These are phyloP conservation scores for Lacanobia wlatinum DNA, from an alignment of 2,888 invertebrate species.

Conservation along the genomic window DNA sequence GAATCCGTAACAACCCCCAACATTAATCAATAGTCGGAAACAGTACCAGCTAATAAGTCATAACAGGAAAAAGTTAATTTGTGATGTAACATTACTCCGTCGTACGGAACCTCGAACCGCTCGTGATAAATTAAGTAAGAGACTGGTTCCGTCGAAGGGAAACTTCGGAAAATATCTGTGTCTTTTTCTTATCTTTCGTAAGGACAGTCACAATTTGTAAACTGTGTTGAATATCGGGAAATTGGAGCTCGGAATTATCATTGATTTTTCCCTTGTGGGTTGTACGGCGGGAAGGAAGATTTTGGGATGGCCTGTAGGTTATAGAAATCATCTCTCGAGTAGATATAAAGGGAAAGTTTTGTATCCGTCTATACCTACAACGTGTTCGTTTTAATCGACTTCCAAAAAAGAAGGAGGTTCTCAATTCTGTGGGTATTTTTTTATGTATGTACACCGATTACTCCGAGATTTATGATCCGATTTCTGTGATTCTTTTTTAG, in stretches of 20 bases:
- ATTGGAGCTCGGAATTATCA: conserved; percentile 32
- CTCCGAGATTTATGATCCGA: too few species aligned
- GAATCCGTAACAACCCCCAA: conserved; percentile 18
- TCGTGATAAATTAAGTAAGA: conserved; percentile 54
- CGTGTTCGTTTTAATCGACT: too few species aligned
- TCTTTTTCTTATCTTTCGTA: conserved; percentile 44
- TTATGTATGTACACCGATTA: too few species aligned
- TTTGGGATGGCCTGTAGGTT: background rate
- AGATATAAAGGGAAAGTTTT: background rate
- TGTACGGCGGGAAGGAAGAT: background rate
- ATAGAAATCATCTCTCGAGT: too few species aligned
- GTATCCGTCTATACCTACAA: too few species aligned
- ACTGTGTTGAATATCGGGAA: conserved; percentile 41
- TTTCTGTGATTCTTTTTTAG: too few species aligned
- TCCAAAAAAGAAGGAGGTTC: too few species aligned
- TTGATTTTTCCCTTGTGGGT: conserved; percentile 14
- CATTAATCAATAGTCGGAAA: conserved; percentile 54
- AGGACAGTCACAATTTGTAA: conserved; percentile 47
- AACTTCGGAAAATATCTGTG: conserved; percentile 50
- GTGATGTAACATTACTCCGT: conserved; percentile 35
- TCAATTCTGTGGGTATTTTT: too few species aligned
- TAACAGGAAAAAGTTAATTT: conserved; percentile 60
- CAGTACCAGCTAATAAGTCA: conserved; percentile 53
- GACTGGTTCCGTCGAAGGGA: conserved; percentile 34
- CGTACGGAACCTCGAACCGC: conserved; percentile 21